Evolutionary conservation across 2,888 invertebrate genomes (phyloP), one percentile per base, ranked within the genome.

Genomic region (Eupithecia tripunctaria): DNA sequence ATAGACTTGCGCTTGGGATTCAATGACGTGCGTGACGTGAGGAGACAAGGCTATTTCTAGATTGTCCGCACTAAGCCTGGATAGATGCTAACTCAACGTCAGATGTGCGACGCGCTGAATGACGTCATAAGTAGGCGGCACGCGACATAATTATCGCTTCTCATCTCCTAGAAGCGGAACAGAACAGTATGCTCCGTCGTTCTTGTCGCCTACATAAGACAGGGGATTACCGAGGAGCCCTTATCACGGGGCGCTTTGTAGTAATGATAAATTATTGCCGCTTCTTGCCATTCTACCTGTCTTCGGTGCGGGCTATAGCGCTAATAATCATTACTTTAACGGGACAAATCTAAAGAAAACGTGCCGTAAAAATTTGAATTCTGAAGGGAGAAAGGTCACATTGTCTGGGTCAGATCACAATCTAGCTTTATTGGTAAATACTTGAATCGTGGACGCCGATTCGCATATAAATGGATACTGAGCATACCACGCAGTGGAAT

Each of bases 191-290:
- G 70, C 41, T 59, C 56, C 60, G 29, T 29, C 59, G 38, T 29
- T 73, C 38, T 60, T 68, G 60, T 68, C 68, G 60, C 43, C 56
- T 41, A 70, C 59, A 47, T 68, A 68, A 65, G 68, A 56, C 71
- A 62, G 51, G 82, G 81, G 82, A 82, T 83, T 70, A 60, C 51
- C 65, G 36, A 65, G 79, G 80, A 83, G 84, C 82, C 82, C 86
- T 91, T 89, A 90, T 91, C 90, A 85, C 82, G 84, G 56, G 69
- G 78, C 85, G 86, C 86, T 89, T 88, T 88, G 87, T 87, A 79
- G 77, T 83, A 86, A 88, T 89, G 88, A 90, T 91, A 89, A 91
- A 91, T 90, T 89, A 88, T 88, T 75, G 67, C 77, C 73, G 74
- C 78, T 78, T 76, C 77, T 79, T 78, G 74, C 81, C 72, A 75